A percentile compares a stretch with the other conserved stretches of the same genome.
phyloP scores from a whole-genome alignment of 2,797 vertebrate genomes.

The Fistularia tabacaria region DNA sequence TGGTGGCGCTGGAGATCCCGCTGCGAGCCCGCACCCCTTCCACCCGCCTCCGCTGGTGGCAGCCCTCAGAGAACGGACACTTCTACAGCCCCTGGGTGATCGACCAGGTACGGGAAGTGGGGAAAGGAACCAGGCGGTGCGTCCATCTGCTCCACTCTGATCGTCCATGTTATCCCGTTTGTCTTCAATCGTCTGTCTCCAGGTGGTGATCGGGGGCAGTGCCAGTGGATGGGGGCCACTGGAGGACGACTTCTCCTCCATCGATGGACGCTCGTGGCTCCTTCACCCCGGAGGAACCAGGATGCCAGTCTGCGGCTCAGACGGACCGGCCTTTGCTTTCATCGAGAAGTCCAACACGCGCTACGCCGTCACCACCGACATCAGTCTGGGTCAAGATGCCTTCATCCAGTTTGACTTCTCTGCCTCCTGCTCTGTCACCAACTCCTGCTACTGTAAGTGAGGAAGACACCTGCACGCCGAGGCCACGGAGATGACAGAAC shows the following conservation, averaged over 20 bases:
- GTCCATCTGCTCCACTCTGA: background rate
- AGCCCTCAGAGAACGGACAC: conserved; percentile 92
- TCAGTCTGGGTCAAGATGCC: conserved; percentile 90
- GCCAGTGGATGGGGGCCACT: conserved; percentile 93
- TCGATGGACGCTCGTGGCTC: conserved; percentile 92
- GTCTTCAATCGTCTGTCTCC: conserved; percentile 1
- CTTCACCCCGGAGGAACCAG: conserved; percentile 95
- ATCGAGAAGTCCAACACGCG: conserved; percentile 98
- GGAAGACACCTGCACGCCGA: background rate
- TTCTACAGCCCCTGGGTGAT: conserved; percentile 99
- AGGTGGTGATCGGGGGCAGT: conserved; percentile 97
- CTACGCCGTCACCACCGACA: conserved; percentile 93
- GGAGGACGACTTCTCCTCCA: conserved; percentile 91
- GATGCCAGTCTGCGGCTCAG: conserved; percentile 97
- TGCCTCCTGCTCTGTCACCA: conserved; percentile 96
- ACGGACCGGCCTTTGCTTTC: conserved; percentile 93
- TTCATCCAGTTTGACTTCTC: conserved; percentile 98
- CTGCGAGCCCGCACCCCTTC: conserved; percentile 84
- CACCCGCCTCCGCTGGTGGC: conserved; percentile 96
- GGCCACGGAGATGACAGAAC: no score
- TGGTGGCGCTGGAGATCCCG: conserved; percentile 93
- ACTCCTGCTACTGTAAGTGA: conserved; percentile 93
- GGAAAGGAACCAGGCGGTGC: background rate
- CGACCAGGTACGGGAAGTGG: conserved; percentile 83
- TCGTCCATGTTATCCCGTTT: background rate